Evolutionary conservation across 2,888 invertebrate species (phyloP), one percentile per base, ranked within the genome.

Genomic region (Lycia hirtaria): DNA sequence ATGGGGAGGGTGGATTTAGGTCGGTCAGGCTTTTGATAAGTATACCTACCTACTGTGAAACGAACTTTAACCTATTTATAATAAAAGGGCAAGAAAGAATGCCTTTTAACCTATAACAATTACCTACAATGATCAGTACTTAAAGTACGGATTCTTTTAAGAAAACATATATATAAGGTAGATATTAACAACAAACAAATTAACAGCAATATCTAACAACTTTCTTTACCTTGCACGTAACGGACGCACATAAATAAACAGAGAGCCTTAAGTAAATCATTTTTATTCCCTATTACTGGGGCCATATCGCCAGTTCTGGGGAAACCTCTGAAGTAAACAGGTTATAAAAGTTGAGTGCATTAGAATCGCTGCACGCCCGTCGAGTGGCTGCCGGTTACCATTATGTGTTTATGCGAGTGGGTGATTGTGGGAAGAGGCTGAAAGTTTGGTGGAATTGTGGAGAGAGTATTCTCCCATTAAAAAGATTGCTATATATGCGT

Each of bases 281-380:
- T 43, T 63, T 61, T 63, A 65, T 65, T 65, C 48, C 15, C 60
- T 65, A 62, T 62, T 61, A 63, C 65, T 51, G 38, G 55, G 47
- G 33, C 32, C 53, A 44, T 57, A 56, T 51, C 56, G 44, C 30
- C 30, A 51, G 44, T 33, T 44, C 48, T 47, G 43, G 52, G 40
- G 33, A 48, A 57, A 52, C 43, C 52, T 43, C 37, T 37, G 35
- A 50, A 53, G 62, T 66, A 64, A 68, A 71, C 64, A 35, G 52
- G 53, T 73, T 69, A 78, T 82, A 80, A 84, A 80, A 76, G 69
- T 69, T 68, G 71, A 78, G 78, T 80, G 77, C 77, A 80, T 78
- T 72, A 76, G 69, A 67, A 76, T 73, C 72, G 75, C 64, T 73
- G 74, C 73, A 69, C 69, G 67, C 61, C 45, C 50, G 59, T 56